Percentiles rank a stretch among this genome's conserved stretches.
Conservation (phyloP, 2,797 vertebrate species). For the Simalia tracyae region DNA sequence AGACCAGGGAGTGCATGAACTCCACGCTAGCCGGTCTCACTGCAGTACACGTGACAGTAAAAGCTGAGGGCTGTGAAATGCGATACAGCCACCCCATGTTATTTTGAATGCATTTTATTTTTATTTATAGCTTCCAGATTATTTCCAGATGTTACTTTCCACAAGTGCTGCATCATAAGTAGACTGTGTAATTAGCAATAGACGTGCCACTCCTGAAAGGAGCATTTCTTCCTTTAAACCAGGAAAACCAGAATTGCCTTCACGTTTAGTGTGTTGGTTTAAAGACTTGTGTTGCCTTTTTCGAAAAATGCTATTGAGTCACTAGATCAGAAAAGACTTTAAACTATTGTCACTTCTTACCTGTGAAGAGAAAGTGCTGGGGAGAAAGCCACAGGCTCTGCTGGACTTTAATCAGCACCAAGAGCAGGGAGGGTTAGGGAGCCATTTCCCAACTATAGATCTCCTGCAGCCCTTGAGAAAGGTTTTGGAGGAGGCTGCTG, state of each 20-base stretch:
- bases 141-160: constrained; percentile 71
- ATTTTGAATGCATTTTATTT: constrained; percentile 48
- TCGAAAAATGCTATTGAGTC: constrained; percentile 66
- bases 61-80: background rate
- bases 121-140: constrained; percentile 67
- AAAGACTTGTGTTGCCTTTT: constrained; percentile 71
- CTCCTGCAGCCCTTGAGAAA: constrained; percentile 68
- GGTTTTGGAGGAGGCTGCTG: constrained; percentile 64
- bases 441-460: constrained; percentile 71
- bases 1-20: background rate
- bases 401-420: constrained; percentile 74
- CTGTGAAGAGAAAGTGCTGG: constrained; percentile 73
- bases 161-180: constrained; percentile 69
- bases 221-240: constrained; percentile 66
- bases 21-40: background rate
- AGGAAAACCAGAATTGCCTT: constrained; percentile 66
- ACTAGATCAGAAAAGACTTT: constrained; percentile 76
- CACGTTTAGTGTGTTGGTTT: constrained; percentile 72
- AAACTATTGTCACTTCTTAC: constrained; percentile 77
- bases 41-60: background rate
- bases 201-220: constrained; percentile 66
- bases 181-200: constrained; percentile 73
- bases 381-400: constrained; percentile 70
- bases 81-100: background rate
- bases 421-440: constrained; percentile 73